Evolutionary conservation across 2,797 vertebrate species (phyloP), one percentile per base, ranked within the genome.

Genomic region (Anas flavirostris): DNA sequence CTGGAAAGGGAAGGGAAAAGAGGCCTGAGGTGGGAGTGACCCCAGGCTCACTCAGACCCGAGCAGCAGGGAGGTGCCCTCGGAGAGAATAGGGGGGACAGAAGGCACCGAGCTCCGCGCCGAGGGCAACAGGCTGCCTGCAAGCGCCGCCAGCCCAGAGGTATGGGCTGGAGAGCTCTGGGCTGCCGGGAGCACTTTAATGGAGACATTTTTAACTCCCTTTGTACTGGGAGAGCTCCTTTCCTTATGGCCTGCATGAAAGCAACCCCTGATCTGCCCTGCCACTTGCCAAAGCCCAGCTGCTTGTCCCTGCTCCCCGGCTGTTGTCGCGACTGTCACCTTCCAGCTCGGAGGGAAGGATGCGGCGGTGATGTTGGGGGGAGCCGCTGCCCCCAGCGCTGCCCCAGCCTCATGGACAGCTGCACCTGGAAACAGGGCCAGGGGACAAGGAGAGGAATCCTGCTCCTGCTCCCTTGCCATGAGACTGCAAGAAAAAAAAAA

Each of bases 1-100:
- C 94, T 91, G 95, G 88, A 94, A 96, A 96, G 88, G 82, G 83
- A 94, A 95, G 91, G 91, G 77, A 74, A 86, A 81, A 87, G 80
- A n/a, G 83, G 67, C 53, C 60, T 31, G 84, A 66, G 56, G 56
- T 0, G 86, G 66, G 94, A 92, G 70, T 95, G 97, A 97, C 94
- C 96, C 93, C 25, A 81, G 16, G 75, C 89, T 95, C 83, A 84
- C 85, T 87, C 14, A 66, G 90, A 90, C 90, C 80, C 21, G 2
- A 81, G 41, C 90, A 88, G 82, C 82, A 0, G 93, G 85, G 91
- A 94, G 86, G 76, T 76, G 94, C 83, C 80, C 86, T 66, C 2
- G 0, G 81, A 52, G 74, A 86, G 85, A 89, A 95, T 3, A 52
- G 48, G 41, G n/a, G 44, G 67, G 23, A 86, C 56, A 93, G 85